Evolutionary conservation across 2,113 vertebrate species (phyloP).

Genomic region (Podiceps cristatus): DNA sequence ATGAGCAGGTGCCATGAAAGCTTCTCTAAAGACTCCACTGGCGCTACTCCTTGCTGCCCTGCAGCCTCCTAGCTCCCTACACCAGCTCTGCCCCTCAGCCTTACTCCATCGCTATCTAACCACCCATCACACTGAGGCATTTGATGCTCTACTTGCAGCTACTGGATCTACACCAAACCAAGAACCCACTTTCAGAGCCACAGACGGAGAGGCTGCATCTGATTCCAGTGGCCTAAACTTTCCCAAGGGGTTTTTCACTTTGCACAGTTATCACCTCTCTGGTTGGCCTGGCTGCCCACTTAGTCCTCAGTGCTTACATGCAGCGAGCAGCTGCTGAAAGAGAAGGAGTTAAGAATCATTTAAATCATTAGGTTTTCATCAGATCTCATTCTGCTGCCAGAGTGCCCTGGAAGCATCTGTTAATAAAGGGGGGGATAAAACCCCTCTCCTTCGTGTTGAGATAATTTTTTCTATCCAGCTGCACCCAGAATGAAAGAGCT

Average conservation of each 20-base stretch:
- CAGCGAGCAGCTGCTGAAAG: background rate
- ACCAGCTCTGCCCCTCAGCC: background rate
- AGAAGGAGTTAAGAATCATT: constrained; percentile 51
- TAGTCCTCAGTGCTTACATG: background rate
- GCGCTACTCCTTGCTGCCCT: background rate
- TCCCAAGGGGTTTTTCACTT: background rate
- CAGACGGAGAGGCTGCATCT: background rate
- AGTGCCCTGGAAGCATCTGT: constrained; percentile 66
- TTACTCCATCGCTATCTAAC: background rate
- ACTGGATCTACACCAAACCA: background rate
- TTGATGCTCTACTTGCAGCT: background rate
- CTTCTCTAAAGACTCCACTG: background rate
- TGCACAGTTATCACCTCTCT: background rate
- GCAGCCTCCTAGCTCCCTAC: background rate
- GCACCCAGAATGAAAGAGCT: constrained; percentile 68
- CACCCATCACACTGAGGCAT: background rate
- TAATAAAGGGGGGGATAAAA: constrained; percentile 56
- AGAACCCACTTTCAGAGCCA: background rate
- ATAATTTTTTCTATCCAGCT: constrained; percentile 54
- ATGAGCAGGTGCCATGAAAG: background rate
- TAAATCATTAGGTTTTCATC: constrained; percentile 59
- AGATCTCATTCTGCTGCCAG: constrained; percentile 47
- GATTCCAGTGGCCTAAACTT: background rate
- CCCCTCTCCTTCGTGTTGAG: background rate
- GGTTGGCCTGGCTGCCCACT: background rate